These are phyloP conservation scores for Harpalus rubripes DNA, from an alignment of 2,888 invertebrate species.

Conservation along the genomic window DNA sequence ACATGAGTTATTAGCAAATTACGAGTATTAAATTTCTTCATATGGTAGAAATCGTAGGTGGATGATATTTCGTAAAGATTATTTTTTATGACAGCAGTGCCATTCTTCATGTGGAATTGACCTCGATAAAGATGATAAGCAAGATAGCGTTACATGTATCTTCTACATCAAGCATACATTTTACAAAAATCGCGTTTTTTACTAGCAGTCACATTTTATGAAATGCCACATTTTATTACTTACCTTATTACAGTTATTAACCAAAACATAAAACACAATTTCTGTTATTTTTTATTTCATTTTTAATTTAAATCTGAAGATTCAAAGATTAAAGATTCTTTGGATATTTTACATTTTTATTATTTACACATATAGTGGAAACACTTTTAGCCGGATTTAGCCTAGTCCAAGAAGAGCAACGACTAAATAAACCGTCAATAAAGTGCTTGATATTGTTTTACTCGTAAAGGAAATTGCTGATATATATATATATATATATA, in stretches of 20 bases:
- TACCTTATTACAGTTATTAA: conserved; percentile 50
- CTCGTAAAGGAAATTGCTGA: too few species aligned
- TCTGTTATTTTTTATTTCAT: conserved; percentile 37
- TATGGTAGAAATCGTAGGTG: neutral
- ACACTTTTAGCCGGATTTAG: too few species aligned
- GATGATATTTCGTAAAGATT: neutral
- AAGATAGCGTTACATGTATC: conserved; percentile 47
- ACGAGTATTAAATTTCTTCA: neutral
- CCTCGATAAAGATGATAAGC: conserved; percentile 64
- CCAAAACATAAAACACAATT: conserved; percentile 42
- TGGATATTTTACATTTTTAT: too few species aligned
- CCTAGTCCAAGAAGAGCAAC: too few species aligned
- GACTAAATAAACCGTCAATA: too few species aligned
- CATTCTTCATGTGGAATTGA: neutral
- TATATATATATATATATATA: too few species aligned
- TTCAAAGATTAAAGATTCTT: neutral
- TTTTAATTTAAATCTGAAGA: conserved; percentile 21
- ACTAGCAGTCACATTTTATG: conserved; percentile 31
- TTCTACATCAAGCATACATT: conserved; percentile 44
- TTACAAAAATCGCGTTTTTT: conserved; percentile 49
- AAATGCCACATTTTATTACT: conserved; percentile 47
- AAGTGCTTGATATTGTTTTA: too few species aligned
- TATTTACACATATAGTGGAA: too few species aligned
- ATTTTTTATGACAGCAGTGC: neutral
- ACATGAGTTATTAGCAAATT: neutral